phyloP scores from a whole-genome alignment of 2,888 invertebrate genomes.

The Criorhina ranunculi region DNA sequence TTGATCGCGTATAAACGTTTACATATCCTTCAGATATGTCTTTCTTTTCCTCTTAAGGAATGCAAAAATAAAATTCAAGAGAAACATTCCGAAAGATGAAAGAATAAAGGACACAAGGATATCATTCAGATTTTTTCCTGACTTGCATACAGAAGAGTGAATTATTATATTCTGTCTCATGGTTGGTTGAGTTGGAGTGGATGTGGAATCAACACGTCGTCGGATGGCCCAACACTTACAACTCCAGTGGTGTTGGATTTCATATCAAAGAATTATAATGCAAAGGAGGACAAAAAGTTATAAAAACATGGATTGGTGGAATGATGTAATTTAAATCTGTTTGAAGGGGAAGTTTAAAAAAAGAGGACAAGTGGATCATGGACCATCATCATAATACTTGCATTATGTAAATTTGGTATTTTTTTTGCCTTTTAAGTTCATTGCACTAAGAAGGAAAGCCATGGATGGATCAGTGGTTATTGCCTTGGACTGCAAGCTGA shows the following conservation, averaged over 20 bases:
- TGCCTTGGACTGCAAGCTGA: no score
- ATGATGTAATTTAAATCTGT: background rate
- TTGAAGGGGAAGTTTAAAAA: no score
- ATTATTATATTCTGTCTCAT: slow-evolving; percentile 2
- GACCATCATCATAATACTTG: no score
- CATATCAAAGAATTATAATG: background rate
- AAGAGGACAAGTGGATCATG: no score
- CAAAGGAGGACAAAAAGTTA: background rate
- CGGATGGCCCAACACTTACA: background rate
- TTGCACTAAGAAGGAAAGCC: no score
- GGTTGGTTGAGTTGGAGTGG: background rate
- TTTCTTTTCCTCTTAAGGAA: background rate
- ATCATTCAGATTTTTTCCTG: slow-evolving; percentile 34
- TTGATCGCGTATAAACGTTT: slow-evolving; percentile 24
- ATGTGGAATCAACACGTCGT: background rate
- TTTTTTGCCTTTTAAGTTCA: no score
- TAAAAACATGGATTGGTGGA: background rate
- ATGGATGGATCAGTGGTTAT: no score
- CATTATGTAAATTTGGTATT: no score
- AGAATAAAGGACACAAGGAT: slow-evolving; percentile 27
- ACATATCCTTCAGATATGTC: slow-evolving; percentile 19
- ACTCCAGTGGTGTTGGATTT: background rate
- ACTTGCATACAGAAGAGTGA: slow-evolving; percentile 21
- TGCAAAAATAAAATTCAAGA: background rate
- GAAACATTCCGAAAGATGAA: slow-evolving; percentile 4